Evolutionary conservation across 1,140 invertebrate species (phyloP).

Genomic region (Drosophila aff.): DNA sequence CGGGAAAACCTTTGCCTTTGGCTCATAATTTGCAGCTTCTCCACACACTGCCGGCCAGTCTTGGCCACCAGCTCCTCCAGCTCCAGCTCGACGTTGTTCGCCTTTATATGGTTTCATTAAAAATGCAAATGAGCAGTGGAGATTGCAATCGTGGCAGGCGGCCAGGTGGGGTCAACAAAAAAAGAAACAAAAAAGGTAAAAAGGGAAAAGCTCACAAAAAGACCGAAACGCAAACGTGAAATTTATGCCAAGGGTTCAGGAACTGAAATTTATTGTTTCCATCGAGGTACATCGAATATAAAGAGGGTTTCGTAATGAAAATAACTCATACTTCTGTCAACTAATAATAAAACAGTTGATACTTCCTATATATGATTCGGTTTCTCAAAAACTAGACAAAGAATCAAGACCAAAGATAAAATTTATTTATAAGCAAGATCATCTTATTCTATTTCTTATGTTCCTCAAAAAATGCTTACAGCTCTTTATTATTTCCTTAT

Average conservation of each 20-base stretch:
- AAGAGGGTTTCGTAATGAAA: not conserved
- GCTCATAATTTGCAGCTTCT: constrained; percentile 65
- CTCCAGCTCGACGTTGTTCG: constrained; percentile 14
- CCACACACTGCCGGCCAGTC: constrained; percentile 35
- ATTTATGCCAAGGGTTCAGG: constrained; percentile 74
- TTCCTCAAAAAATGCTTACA: not conserved
- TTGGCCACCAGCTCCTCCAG: constrained; percentile 4
- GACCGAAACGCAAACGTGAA: constrained; percentile 56
- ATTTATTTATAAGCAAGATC: not conserved
- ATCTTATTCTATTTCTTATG: not conserved
- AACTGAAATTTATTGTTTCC: constrained; percentile 41
- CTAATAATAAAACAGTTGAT: not conserved
- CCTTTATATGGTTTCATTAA: constrained; percentile 72
- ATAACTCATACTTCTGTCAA: constrained; percentile 6
- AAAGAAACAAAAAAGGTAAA: constrained; percentile 28
- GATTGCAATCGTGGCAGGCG: constrained; percentile 59
- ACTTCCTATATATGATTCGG: not conserved
- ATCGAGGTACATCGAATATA: constrained; percentile 35
- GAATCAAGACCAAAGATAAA: not conserved
- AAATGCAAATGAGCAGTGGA: constrained; percentile 78
- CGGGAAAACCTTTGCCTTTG: constrained; percentile 31
- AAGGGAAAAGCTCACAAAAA: constrained; percentile 45
- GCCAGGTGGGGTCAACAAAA: constrained; percentile 46
- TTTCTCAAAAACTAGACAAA: not conserved
- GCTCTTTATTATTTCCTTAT: too few relatives aligned